Conservation (phyloP, 1,140 invertebrate species). For the Mya arenaria region DNA sequence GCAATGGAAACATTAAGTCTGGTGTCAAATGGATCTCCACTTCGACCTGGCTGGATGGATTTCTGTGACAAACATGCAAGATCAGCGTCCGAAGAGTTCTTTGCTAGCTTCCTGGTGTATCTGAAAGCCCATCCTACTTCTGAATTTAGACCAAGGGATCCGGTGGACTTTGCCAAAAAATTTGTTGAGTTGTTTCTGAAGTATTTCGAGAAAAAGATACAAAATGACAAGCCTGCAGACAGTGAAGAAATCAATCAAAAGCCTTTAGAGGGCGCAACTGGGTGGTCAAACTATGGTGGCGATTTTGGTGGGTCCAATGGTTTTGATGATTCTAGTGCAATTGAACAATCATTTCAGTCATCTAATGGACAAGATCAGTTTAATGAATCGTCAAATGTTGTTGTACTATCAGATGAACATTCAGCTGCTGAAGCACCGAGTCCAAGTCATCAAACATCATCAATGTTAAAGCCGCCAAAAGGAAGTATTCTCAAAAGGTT, state of each 20-base stretch:
- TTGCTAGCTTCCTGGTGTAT: slow-evolving; percentile 91
- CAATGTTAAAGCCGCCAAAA: no score
- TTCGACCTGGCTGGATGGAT: slow-evolving; percentile 82
- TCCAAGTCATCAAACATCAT: no score
- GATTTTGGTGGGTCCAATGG: no score
- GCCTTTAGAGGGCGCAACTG: background rate
- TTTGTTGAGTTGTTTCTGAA: slow-evolving; percentile 91
- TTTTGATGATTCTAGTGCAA: no score
- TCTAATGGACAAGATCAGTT: no score
- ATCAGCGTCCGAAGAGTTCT: slow-evolving; percentile 91
- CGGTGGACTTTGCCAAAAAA: slow-evolving; percentile 88
- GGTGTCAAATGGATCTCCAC: slow-evolving; percentile 54
- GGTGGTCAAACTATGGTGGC: slow-evolving; percentile 3
- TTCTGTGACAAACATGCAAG: slow-evolving; percentile 95
- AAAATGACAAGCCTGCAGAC: slow-evolving; percentile 56
- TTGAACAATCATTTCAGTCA: no score
- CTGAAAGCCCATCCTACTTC: slow-evolving; percentile 87
- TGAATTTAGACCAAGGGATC: slow-evolving; percentile 82
- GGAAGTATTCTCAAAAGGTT: slow-evolving; percentile 91
- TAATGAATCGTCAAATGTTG: no score
- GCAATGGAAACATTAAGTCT: no score
- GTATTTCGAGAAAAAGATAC: slow-evolving; percentile 76
- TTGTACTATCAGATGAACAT: no score
- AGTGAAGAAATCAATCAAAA: slow-evolving; percentile 25
- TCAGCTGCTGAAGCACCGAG: no score